Percentiles rank a stretch among this genome's conserved stretches.
phyloP scores from a whole-genome alignment of 1,140 invertebrate species.

The Ceratosolen fusciceps region DNA sequence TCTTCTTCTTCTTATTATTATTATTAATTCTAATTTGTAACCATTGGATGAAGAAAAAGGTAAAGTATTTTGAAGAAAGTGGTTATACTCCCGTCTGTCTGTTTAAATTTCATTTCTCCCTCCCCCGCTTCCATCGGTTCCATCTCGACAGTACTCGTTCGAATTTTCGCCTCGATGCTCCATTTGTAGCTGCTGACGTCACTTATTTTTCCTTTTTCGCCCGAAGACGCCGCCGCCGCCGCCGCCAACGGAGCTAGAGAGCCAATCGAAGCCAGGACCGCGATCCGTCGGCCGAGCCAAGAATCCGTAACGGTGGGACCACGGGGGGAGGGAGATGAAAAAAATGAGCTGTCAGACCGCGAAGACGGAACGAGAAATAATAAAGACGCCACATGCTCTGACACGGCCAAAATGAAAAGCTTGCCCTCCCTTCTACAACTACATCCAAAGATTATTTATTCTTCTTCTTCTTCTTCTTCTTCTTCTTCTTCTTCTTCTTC shows the following conservation, averaged over 20 bases:
- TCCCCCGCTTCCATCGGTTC: not conserved
- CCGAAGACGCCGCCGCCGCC: too few species aligned
- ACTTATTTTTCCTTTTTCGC: too few species aligned
- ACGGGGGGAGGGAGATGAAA: not conserved
- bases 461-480: too few species aligned
- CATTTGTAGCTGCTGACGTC: not conserved
- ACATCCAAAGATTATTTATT: constrained; percentile 9
- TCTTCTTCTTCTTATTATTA: too few species aligned
- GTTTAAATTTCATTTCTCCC: not conserved
- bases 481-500: too few species aligned
- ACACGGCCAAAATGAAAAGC: constrained; percentile 21
- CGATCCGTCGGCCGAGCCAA: not conserved
- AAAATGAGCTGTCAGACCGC: not conserved
- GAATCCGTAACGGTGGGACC: not conserved
- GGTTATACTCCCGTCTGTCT: not conserved
- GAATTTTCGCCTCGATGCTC: not conserved
- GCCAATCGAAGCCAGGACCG: constrained; percentile 21
- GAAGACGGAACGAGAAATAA: constrained; percentile 36
- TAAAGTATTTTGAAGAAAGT: not conserved
- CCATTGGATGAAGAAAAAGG: too few species aligned
- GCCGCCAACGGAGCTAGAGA: not conserved
- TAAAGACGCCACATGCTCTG: constrained; percentile 26
- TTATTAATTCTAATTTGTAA: too few species aligned
- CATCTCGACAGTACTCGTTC: constrained; percentile 1
- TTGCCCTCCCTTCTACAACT: not conserved